Percentiles rank a stretch among this genome's conserved stretches.
Evolutionary conservation across 2,113 vertebrate species (phyloP).

Genomic region (Chamaetylas fuelleborni): DNA sequence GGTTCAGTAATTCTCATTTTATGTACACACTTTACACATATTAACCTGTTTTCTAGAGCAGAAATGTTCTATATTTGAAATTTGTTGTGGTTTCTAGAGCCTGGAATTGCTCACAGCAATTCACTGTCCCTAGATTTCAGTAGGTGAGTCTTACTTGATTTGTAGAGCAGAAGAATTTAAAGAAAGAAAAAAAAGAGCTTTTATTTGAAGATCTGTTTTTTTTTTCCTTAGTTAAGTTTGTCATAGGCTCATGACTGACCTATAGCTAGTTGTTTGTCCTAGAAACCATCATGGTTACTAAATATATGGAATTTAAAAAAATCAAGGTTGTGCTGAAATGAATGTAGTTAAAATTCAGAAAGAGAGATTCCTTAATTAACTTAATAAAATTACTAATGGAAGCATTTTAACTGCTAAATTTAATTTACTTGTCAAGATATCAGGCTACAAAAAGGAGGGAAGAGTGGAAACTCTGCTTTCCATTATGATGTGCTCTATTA

Average conservation of each 20-base stretch:
- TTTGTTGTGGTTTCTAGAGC: neutral
- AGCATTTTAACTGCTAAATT: conserved; percentile 95
- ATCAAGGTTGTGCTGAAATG: conserved; percentile 74
- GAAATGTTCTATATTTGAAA: neutral
- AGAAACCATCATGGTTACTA: conserved; percentile 44
- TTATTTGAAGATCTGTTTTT: neutral
- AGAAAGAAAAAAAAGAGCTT: neutral
- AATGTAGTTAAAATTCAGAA: conserved; percentile 86
- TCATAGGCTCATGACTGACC: neutral
- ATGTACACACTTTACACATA: neutral
- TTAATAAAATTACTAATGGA: conserved; percentile 96
- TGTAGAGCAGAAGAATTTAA: neutral
- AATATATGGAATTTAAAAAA: conserved; percentile 59
- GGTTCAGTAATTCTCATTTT: neutral
- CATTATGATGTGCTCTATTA: conserved; percentile 83
- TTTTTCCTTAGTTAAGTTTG: neutral
- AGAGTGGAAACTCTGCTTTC: conserved; percentile 80
- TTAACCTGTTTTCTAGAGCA: neutral
- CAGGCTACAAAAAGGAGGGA: conserved; percentile 82
- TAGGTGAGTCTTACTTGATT: neutral
- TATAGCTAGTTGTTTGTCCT: conserved; percentile 34
- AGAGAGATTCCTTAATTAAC: conserved; percentile 91
- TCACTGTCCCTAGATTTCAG: neutral
- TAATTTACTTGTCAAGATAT: conserved; percentile 96
- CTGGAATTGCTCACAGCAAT: neutral